Evolutionary conservation across 2,888 invertebrate species (phyloP).

Genomic region (Gryllus longicercus): DNA sequence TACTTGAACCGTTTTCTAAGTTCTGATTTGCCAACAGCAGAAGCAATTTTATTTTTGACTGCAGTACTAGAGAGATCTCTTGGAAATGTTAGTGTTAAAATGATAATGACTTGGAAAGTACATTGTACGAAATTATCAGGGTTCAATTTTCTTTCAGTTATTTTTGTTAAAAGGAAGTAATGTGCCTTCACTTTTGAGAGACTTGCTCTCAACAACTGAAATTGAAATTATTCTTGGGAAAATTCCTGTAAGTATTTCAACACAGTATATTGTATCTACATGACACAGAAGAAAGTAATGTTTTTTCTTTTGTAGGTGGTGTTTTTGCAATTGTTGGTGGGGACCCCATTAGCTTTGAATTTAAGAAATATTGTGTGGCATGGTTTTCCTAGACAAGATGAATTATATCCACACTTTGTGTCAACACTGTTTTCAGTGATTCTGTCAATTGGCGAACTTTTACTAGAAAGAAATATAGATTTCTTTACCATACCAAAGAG

Average conservation of each 20-base stretch:
- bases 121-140: neutral
- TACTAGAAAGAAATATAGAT: conserved; percentile 26
- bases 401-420: conserved; percentile 46
- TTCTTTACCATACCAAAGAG: conserved; percentile 35
- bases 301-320: conserved; percentile 41
- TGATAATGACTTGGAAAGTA: neutral
- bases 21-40: conserved; percentile 34
- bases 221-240: conserved; percentile 45
- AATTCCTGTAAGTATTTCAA: conserved; percentile 43
- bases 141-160: conserved; percentile 34
- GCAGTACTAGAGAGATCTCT: conserved; percentile 42
- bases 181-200: conserved; percentile 50
- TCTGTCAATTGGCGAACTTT: conserved; percentile 42
- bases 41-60: conserved; percentile 41
- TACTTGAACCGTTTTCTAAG: conserved; percentile 19
- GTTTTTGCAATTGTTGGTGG: conserved; percentile 50
- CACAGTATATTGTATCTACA: neutral
- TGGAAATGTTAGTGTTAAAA: conserved; percentile 39
- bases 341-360: conserved; percentile 52
- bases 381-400: conserved; percentile 50
- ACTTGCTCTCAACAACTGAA: conserved; percentile 47
- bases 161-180: conserved; percentile 35
- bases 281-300: neutral
- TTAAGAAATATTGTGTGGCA: conserved; percentile 55
- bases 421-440: conserved; percentile 43